Base-by-base conservation (phyloP, 2,888 invertebrate species). In the Stramonita haemastoma region DNA sequence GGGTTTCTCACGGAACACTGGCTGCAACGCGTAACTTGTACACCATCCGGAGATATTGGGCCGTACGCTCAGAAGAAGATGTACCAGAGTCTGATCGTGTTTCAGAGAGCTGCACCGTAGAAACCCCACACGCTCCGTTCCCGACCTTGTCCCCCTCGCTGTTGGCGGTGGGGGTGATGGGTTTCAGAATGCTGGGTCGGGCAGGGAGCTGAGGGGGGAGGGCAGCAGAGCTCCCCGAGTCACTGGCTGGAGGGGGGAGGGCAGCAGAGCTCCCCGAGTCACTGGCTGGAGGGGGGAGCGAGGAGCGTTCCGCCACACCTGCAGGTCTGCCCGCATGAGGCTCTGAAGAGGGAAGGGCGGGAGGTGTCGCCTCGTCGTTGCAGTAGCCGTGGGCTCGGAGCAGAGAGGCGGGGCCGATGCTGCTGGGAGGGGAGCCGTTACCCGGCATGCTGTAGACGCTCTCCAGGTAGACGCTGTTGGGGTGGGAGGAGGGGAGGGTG, bases 401-500 rank as follows among this genome's bases (percentile, higher is more conserved):
- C 60, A 73, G 32, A 29, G 85, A 70, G 15, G 60, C 32, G 26
- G 60, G 83, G 0, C 83, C 85, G 0, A 89, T 36, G 73, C 89
- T 89, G 29, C 66, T 32, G 36, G 26, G 29, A 15, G 88, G n/a
- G 11, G 85, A 85, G 13, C 26, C 15, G 34, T 60, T 60, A 57
- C 85, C 89, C 13, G 57, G 70, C 1, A 36, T 29, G 56, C 56
- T 56, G 46, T 79, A 87, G 32, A 34, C 4, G 22, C 6, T 32
- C 19, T 87, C 70, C 70, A n/a, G 88, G 56, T 56, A 73, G 34
- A 85, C 4, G 29, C 73, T 73, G 77, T 46, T 1, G n/a, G 89
- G 73, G n/a, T 29, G 60, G 29, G 73, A 84, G 70, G 89, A 89
- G 56, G 84, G 70, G 0, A 73, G 70, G 32, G 89, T 85, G 73